These are phyloP conservation scores for Maniola jurtina DNA, from an alignment of 1,140 invertebrate genomes.

Conservation along the genomic window DNA sequence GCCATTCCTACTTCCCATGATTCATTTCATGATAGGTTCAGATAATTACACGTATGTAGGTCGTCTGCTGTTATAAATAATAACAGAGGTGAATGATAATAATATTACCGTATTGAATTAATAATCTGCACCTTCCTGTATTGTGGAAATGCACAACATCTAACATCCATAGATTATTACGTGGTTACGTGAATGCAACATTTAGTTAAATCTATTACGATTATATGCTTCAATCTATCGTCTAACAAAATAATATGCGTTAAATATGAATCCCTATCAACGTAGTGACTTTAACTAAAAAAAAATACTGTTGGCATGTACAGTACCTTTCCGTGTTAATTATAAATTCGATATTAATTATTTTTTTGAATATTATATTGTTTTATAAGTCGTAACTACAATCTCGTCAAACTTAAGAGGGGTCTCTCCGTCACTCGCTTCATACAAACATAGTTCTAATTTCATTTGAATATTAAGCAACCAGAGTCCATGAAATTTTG, in stretches of 20 bases:
- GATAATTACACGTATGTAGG: no score
- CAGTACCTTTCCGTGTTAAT: neutral
- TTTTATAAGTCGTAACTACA: neutral
- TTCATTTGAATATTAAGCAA: no score
- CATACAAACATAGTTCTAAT: no score
- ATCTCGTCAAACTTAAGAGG: neutral
- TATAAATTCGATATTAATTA: neutral
- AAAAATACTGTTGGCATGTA: neutral
- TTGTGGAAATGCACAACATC: constrained; percentile 4
- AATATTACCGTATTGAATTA: neutral
- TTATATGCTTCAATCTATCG: constrained; percentile 20
- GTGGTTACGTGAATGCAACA: constrained; percentile 10
- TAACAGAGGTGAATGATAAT: neutral
- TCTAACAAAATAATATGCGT: constrained; percentile 12
- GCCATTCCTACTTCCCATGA: no score
- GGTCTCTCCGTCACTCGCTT: no score
- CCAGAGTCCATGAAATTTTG: no score
- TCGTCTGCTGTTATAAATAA: no score
- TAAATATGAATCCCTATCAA: neutral
- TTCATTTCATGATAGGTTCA: no score
- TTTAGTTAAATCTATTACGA: constrained; percentile 9
- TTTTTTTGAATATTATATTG: neutral
- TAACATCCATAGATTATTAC: constrained; percentile 18
- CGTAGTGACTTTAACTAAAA: no score
- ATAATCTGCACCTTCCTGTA: neutral